Conservation (phyloP, 2,113 vertebrate genomes). For the Dascyllus trimaculatus region DNA sequence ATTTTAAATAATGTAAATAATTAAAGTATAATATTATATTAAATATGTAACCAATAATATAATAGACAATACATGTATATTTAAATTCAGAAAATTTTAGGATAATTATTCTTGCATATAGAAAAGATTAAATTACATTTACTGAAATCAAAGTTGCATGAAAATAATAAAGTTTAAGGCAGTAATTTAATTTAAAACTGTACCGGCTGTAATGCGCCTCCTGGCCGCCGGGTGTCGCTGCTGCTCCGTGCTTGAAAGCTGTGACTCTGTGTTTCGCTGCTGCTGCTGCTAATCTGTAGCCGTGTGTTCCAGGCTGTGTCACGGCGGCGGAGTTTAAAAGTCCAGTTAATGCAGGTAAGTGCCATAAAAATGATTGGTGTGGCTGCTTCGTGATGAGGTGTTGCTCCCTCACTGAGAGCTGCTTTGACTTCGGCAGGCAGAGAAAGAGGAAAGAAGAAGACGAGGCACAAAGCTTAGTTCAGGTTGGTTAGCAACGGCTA, state of each 20-base stretch:
- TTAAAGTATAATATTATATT: too few relatives aligned
- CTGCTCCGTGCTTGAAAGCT: rapidly evolving
- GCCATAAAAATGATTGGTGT: conserved; percentile 4
- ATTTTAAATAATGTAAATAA: too few relatives aligned
- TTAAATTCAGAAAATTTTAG: too few relatives aligned
- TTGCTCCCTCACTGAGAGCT: neutral
- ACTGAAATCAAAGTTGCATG: too few relatives aligned
- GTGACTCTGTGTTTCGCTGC: neutral
- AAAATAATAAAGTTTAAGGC: too few relatives aligned
- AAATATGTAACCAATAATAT: too few relatives aligned
- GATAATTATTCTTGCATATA: too few relatives aligned
- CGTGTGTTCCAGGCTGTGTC: neutral
- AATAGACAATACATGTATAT: too few relatives aligned
- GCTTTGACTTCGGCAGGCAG: conserved; percentile 13
- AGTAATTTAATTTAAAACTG: too few relatives aligned
- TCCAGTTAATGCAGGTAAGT: conserved; percentile 74
- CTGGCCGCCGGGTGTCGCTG: conserved; percentile 53
- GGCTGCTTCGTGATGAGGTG: neutral
- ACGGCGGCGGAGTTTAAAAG: neutral
- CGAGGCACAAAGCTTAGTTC: neutral
- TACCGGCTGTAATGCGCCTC: conserved; percentile 15
- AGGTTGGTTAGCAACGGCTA: conserved; percentile 17
- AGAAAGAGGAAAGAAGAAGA: conserved; percentile 15
- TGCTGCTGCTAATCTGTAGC: neutral
- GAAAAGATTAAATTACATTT: too few relatives aligned